Evolutionary conservation across 2,888 invertebrate species (phyloP), one percentile per base, ranked within the genome.

Genomic region (Troides oblongomaculatus): DNA sequence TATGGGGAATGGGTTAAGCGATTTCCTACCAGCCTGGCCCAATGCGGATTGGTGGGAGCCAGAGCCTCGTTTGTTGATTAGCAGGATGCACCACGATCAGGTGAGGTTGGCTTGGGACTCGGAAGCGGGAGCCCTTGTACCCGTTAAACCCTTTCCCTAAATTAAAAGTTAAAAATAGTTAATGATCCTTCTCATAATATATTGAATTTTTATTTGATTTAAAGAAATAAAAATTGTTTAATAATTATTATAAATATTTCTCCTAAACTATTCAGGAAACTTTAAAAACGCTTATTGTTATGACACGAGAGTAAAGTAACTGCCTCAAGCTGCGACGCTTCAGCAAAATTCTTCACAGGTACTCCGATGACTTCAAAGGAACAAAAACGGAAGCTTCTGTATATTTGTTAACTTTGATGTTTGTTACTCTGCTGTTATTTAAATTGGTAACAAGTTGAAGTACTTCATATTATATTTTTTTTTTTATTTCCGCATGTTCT

Each of bases 361-460:
- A 85, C 84, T 84, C 80, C 79, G 61, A 66, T 61, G 83, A 90
- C 89, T 88, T 91, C 91, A 92, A 92, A 92, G 90, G 87, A 82
- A 87, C 87, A 90, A 88, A 88, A 88, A 84, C 88, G 89, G 90
- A 89, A 89, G 88, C 92, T 90, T 89, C 87, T 85, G 90, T 89
- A 91, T 90, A 89, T 89, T 90, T 88, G 88, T 87, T 92, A 91
- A 86, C 92, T 92, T 92, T 92, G 91, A 92, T 91, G 89, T 90
- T 83, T 50, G 50, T 50, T 50, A 50, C 18, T 50, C 50, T 50
- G 50, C 18, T 50, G 17, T 14, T 18, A 50, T 50, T 18, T 17
- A 50, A 18, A 50, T 14, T 50, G 18, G 50, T 50, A 17, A 50
- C 50, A 50, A 50, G 10, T 14, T 50, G 50, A 14, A 18, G 4